A percentile compares a stretch with the other conserved stretches of the same genome.
phyloP scores from a whole-genome alignment of 2,113 vertebrate genomes.

The Ailurus styani region DNA sequence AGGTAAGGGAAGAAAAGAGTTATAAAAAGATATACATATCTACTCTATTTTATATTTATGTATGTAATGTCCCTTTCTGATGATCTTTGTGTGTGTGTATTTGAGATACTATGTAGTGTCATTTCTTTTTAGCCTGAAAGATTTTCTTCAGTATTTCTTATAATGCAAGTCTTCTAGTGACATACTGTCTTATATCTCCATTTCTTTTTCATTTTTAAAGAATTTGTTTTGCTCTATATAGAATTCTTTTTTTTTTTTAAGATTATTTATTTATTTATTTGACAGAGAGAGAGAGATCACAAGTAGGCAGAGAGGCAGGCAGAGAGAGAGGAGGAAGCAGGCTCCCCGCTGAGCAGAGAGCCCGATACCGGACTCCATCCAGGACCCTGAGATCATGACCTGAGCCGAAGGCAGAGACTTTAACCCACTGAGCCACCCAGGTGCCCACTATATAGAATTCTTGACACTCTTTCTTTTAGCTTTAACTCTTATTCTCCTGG shows the following conservation, averaged over 20 bases:
- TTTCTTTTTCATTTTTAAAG: neutral
- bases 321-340: too few species aligned
- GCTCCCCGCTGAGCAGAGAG: too few species aligned
- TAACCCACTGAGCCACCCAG: too few species aligned
- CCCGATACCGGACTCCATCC: too few species aligned
- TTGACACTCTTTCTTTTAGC: neutral
- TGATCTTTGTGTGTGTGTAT: neutral
- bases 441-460: neutral
- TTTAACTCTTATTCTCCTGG: neutral
- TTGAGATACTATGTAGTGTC: neutral
- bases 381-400: too few species aligned
- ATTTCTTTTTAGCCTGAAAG: neutral
- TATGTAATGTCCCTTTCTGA: neutral
- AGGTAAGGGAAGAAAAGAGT: neutral
- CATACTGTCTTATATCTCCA: neutral
- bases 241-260: too few species aligned
- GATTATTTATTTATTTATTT: too few species aligned
- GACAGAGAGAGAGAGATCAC: too few species aligned
- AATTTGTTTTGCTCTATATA: neutral
- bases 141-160: neutral
- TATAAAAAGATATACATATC: neutral
- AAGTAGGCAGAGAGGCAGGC: too few species aligned
- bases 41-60: neutral
- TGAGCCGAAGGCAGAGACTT: too few species aligned
- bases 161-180: neutral